Conservation (phyloP, 2,888 invertebrate species). For the Belgica antarctica region DNA sequence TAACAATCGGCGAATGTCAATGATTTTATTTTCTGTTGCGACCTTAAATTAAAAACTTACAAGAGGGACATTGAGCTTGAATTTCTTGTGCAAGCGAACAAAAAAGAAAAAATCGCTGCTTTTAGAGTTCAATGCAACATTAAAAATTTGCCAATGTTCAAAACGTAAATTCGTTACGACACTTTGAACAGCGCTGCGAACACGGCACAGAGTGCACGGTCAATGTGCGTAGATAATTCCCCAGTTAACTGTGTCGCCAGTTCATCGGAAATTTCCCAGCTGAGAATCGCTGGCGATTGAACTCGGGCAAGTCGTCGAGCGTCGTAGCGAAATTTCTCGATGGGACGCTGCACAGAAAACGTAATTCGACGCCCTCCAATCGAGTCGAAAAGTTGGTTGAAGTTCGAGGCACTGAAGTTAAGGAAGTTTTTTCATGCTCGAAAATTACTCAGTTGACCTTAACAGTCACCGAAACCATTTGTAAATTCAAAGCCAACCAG, state of each 20-base stretch:
- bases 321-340: not conserved
- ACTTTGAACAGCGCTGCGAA: not conserved
- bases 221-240: not conserved
- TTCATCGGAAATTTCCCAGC: not conserved
- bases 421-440: constrained; percentile 31
- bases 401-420: constrained; percentile 35
- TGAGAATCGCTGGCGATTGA: too few species aligned
- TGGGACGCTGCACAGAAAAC: too few species aligned
- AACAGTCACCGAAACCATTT: constrained; percentile 30
- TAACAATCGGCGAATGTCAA: constrained; percentile 35
- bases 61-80: constrained; percentile 40
- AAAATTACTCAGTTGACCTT: constrained; percentile 39
- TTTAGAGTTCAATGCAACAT: constrained; percentile 29
- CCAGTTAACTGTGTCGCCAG: not conserved
- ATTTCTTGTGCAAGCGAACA: not conserved
- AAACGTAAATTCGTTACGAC: not conserved
- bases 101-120: not conserved
- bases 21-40: constrained; percentile 30
- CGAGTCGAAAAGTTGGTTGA: constrained; percentile 11
- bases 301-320: not conserved
- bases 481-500: constrained; percentile 36
- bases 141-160: not conserved
- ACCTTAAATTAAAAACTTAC: constrained; percentile 35
- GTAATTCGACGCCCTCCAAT: too few species aligned
- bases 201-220: not conserved